These are phyloP conservation scores for Platycheirus albimanus DNA, from an alignment of 2,888 invertebrate species.

Conservation along the genomic window DNA sequence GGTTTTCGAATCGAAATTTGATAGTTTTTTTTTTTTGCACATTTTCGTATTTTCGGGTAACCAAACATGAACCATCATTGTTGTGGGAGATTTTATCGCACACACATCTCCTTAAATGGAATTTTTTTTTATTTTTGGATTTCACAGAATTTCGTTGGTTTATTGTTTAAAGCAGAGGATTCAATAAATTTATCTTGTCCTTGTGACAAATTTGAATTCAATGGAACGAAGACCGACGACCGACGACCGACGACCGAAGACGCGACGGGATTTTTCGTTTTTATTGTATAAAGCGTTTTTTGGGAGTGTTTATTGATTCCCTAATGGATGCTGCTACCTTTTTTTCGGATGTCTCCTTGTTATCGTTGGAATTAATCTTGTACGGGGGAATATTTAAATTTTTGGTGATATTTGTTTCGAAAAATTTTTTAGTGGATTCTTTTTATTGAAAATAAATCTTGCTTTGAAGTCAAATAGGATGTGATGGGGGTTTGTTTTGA, in stretches of 20 bases:
- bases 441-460: not conserved
- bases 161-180: constrained; percentile 8
- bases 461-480: not conserved
- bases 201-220: constrained; percentile 52
- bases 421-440: not conserved
- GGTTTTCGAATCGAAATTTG: constrained; percentile 45
- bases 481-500: not conserved
- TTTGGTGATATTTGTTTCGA: not conserved
- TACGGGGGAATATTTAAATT: constrained; percentile 7
- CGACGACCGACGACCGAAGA: no score
- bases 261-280: constrained; percentile 4
- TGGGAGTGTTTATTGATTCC: constrained; percentile 33
- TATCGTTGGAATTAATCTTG: constrained; percentile 10
- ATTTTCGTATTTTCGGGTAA: constrained; percentile 22
- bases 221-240: constrained; percentile 3
- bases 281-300: not conserved
- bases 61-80: constrained; percentile 30
- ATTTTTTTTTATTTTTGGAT: not conserved
- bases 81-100: constrained; percentile 10
- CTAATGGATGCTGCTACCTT: constrained; percentile 51
- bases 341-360: constrained; percentile 13
- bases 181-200: constrained; percentile 10
- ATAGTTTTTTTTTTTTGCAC: constrained; percentile 28
- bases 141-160: constrained; percentile 17
- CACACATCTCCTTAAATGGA: constrained; percentile 13